Conservation (phyloP, 2,888 invertebrate species). For the Sphaeridia pumilis region DNA sequence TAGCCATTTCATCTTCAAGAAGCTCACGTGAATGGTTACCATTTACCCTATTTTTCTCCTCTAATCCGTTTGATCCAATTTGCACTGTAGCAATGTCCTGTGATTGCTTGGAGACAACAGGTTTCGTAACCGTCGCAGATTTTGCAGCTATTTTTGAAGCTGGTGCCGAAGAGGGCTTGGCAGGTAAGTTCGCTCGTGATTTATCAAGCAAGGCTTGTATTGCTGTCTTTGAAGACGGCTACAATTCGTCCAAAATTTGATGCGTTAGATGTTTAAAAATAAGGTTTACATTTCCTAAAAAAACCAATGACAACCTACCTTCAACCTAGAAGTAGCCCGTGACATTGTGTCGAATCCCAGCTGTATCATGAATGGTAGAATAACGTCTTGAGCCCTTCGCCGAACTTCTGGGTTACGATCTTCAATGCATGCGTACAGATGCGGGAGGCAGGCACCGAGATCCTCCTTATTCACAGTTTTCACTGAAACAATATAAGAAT, state of each 20-base stretch:
- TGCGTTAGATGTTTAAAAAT: background rate
- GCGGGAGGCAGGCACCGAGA: conserved; percentile 60
- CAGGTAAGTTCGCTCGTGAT: conserved; percentile 67
- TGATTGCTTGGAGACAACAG: background rate
- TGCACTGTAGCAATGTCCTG: conserved; percentile 10
- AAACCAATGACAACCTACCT: conserved; percentile 44
- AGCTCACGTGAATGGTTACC: background rate
- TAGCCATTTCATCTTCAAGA: background rate
- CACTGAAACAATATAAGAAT: conserved; percentile 42
- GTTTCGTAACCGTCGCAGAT: conserved; percentile 45
- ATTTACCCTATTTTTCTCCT: conserved; percentile 11
- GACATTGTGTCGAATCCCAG: conserved; percentile 69
- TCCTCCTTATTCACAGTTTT: conserved; percentile 73
- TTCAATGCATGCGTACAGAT: conserved; percentile 69
- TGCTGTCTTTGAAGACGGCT: conserved; percentile 43
- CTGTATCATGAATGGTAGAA: conserved; percentile 86
- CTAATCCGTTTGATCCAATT: conserved; percentile 2
- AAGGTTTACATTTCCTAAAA: background rate
- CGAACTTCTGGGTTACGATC: conserved; percentile 85
- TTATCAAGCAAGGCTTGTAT: conserved; percentile 74
- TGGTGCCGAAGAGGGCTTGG: conserved; percentile 51
- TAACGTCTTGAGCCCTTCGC: conserved; percentile 77
- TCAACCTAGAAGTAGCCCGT: conserved; percentile 63
- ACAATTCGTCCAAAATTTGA: conserved; percentile 13
- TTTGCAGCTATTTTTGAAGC: conserved; percentile 45